These are phyloP conservation scores for Anneissia japonica DNA, from an alignment of 35 echinoderm and acorn worm species.

Conservation along the genomic window DNA sequence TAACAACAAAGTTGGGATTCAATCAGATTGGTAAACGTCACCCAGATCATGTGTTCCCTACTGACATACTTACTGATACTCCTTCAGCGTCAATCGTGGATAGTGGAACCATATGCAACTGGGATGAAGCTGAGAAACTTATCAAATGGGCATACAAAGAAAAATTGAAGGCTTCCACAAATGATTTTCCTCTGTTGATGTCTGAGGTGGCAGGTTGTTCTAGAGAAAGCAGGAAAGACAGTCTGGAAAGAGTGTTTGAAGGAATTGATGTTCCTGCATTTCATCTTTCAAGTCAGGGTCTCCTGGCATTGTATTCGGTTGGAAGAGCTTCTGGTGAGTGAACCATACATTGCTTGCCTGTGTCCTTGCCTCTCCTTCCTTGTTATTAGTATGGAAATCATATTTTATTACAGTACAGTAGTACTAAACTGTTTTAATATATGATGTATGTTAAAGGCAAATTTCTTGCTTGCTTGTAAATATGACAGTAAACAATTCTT, in stretches of 20 bases:
- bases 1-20: constrained; percentile 8
- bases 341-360: no score
- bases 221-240: background rate
- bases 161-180: background rate
- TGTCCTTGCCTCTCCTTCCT: no score
- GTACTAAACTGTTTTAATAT: no score
- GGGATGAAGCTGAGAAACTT: background rate
- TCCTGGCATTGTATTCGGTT: constrained; percentile 30
- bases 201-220: background rate
- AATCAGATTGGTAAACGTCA: background rate
- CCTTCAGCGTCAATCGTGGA: background rate
- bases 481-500: no score
- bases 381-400: no score
- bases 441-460: no score
- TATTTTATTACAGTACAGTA: no score
- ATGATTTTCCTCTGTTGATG: constrained; percentile 6
- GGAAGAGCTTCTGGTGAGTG: constrained; percentile 5
- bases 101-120: constrained; percentile 3
- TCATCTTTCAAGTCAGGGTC: constrained; percentile 7
- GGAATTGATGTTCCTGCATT: constrained; percentile 15
- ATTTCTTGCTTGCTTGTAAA: no score
- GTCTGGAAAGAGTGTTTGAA: constrained; percentile 17
- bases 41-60: constrained; percentile 19
- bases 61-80: background rate
- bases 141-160: background rate